These are phyloP conservation scores for Denticeps clupeoides DNA, from an alignment of 2,797 vertebrate genomes.

Conservation along the genomic window DNA sequence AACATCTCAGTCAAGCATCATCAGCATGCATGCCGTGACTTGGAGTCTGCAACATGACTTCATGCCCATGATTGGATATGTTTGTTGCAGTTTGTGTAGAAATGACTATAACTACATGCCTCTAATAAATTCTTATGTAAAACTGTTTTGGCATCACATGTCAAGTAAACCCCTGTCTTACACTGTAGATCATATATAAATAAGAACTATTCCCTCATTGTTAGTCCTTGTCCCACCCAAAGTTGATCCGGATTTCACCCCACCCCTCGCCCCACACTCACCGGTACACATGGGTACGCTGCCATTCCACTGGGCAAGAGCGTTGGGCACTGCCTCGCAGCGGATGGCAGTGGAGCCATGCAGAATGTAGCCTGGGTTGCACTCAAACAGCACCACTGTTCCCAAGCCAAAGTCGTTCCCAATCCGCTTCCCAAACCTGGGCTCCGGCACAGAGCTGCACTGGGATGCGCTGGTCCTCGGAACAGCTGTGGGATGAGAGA, in stretches of 20 bases:
- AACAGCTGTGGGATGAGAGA: conserved; percentile 64
- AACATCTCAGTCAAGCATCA: too few species aligned
- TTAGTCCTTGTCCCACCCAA: background rate
- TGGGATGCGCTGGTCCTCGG: conserved; percentile 92
- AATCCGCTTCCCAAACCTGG: conserved; percentile 86
- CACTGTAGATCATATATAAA: too few species aligned
- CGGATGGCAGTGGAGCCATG: conserved; percentile 82
- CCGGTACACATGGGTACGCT: conserved; percentile 89
- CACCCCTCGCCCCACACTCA: conserved; percentile 45
- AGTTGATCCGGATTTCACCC: background rate
- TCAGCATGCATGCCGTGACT: too few species aligned
- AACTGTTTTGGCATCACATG: too few species aligned
- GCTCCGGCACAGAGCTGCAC: conserved; percentile 93
- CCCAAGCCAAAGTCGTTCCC: conserved; percentile 91
- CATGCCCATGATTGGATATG: too few species aligned
- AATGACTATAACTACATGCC: too few species aligned
- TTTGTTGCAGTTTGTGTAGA: too few species aligned
- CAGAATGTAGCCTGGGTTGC: conserved; percentile 88
- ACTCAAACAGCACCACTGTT: conserved; percentile 85
- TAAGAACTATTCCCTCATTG: too few species aligned
- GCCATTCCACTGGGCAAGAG: conserved; percentile 94
- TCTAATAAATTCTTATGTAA: too few species aligned
- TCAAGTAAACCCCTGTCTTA: too few species aligned
- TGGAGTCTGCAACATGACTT: too few species aligned
- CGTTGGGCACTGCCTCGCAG: conserved; percentile 85